A percentile compares a stretch with the other conserved stretches of the same genome.
Evolutionary conservation across 1,140 invertebrate species (phyloP).

Genomic region (Bombus affinis): DNA sequence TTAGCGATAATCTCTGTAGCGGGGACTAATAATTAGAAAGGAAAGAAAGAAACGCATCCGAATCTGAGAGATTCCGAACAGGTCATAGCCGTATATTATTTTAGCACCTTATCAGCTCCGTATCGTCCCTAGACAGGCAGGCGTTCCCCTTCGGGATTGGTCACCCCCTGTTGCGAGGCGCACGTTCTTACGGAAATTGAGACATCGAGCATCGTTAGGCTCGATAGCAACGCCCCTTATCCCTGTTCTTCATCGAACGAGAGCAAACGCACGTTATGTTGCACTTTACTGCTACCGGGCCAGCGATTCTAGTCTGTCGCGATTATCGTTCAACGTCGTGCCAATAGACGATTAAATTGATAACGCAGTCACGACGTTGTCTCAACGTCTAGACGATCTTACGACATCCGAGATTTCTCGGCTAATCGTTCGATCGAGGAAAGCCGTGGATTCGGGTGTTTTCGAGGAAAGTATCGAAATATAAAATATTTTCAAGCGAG

Average conservation of each 20-base stretch:
- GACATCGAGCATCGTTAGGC: constrained; percentile 74
- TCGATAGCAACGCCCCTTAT: constrained; percentile 61
- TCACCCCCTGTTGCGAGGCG: constrained; percentile 62
- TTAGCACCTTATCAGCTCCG: constrained; percentile 71
- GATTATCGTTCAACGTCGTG: constrained; percentile 31
- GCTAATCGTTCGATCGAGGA: not conserved
- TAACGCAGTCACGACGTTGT: constrained; percentile 8
- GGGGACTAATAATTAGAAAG: constrained; percentile 18
- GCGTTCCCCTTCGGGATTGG: constrained; percentile 35
- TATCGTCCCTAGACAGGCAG: constrained; percentile 64
- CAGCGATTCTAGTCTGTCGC: not conserved
- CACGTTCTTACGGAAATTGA: constrained; percentile 77
- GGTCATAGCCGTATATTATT: constrained; percentile 64
- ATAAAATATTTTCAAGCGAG: too few species aligned
- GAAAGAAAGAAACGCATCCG: constrained; percentile 33
- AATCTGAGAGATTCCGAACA: constrained; percentile 24
- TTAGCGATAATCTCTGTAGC: not conserved
- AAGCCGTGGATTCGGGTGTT: too few species aligned
- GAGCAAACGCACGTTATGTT: constrained; percentile 45
- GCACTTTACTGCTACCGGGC: constrained; percentile 49
- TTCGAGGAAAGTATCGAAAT: too few species aligned
- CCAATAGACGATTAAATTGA: constrained; percentile 45
- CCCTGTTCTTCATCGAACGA: constrained; percentile 35
- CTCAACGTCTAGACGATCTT: not conserved
- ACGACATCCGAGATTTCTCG: not conserved